Evolutionary conservation across 1,140 invertebrate genomes (phyloP), one percentile per base, ranked within the genome.

Genomic region (Drosophila subpulchrella): DNA sequence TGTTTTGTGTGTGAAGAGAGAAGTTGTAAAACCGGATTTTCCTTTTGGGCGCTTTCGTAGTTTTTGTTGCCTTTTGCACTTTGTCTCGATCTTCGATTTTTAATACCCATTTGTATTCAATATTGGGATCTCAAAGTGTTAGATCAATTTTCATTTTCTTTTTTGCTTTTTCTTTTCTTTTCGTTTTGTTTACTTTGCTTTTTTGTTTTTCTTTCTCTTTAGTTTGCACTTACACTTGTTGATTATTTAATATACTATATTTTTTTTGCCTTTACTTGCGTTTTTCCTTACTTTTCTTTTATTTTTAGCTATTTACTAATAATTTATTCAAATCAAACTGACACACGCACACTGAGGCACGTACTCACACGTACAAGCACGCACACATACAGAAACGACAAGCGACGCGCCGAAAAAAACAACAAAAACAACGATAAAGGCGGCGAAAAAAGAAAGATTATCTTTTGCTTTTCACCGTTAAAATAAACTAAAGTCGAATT

Each of bases 21-120:
- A 89, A 89, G 84, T 90, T 89, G 84, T 89, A 89, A 89, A 89
- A 89, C 84, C 84, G 84, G 84, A 89, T 89, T 89, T 89, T 89
- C 80, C 82, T 89, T 89, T 88, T 89, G 76, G 80, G 80, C 77
- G 68, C 78, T 81, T 48, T 50, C 46, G 51, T 60, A 62, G 59
- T 68, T 60, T 34, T 67, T 77, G 34, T 75, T 88, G 84, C 80
- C 84, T 89, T 89, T 89, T 84, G 79, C 84, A 89, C 84, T 84
- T 89, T 90, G 67, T 85, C 66, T 81, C 59, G 71, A 73, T 86
- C 59, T 58, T 88, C 53, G 66, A 68, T 61, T 79, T 75, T 58
- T 46, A 78, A 78, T 65, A 55, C 62, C 63, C 54, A 74, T 81
- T 80, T 82, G 58, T 57, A 81, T 86, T 75, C n/a, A 30, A 58